A percentile compares a stretch with the other conserved stretches of the same genome.
phyloP scores from a whole-genome alignment of 2,113 vertebrate species.

The Astur gentilis region DNA sequence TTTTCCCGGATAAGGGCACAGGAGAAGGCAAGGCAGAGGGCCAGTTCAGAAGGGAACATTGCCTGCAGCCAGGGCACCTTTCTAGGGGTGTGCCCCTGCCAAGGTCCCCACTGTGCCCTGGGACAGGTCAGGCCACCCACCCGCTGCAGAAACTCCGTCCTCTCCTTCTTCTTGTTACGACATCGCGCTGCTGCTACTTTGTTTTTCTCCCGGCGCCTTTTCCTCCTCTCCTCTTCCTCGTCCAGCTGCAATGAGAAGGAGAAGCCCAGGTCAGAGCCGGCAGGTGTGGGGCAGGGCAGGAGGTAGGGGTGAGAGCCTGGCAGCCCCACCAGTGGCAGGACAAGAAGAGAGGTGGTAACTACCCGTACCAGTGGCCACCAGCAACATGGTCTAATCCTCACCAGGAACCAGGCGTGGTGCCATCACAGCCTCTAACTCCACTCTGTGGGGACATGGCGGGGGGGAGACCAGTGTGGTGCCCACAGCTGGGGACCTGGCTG shows the following conservation, averaged over 20 bases:
- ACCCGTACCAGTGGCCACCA: not conserved
- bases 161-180: constrained; percentile 98
- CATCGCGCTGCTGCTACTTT: constrained; percentile 95
- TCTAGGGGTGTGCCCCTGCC: not conserved
- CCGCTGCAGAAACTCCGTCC: constrained; percentile 94
- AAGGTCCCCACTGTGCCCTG: not conserved
- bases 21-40: not conserved
- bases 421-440: not conserved
- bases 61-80: not conserved
- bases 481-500: not conserved
- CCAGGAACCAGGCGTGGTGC: not conserved
- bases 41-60: not conserved
- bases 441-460: not conserved
- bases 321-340: not conserved
- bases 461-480: not conserved
- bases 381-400: not conserved
- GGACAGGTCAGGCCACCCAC: constrained; percentile 61
- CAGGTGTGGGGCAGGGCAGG: not conserved
- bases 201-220: constrained; percentile 95
- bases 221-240: constrained; percentile 91
- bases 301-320: not conserved
- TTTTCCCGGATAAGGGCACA: not conserved
- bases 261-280: not conserved
- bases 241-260: constrained; percentile 78
- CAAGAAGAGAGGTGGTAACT: not conserved